These are phyloP conservation scores for Drosophila neocordata DNA, from an alignment of 1,140 invertebrate species.

Conservation along the genomic window DNA sequence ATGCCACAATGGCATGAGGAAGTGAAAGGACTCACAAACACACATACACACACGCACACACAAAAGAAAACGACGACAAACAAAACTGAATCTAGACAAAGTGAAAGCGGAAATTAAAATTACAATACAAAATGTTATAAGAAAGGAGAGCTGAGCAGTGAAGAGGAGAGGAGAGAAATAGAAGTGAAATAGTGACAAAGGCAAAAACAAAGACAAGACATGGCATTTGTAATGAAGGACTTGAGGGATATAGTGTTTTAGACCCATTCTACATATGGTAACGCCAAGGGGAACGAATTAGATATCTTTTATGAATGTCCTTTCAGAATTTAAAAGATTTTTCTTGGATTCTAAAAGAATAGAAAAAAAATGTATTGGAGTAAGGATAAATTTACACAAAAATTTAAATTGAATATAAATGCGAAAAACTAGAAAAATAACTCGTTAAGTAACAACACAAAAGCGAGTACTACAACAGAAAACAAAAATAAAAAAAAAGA, in stretches of 20 bases:
- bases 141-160: not conserved
- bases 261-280: not conserved
- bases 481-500: not conserved
- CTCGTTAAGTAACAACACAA: not conserved
- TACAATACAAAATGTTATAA: conserved; percentile 65
- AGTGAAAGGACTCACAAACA: conserved; percentile 22
- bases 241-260: conserved; percentile 15
- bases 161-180: not conserved
- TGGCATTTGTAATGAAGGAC: conserved; percentile 64
- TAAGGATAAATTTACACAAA: not conserved
- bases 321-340: not conserved
- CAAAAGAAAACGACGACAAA: conserved; percentile 45
- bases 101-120: conserved; percentile 81
- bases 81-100: conserved; percentile 76
- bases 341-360: not conserved
- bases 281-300: not conserved
- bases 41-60: not conserved
- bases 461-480: not conserved
- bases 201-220: conserved; percentile 39
- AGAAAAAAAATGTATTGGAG: not conserved
- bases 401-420: not conserved
- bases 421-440: not conserved
- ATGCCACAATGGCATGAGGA: conserved; percentile 41
- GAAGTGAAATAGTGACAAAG: conserved; percentile 18
- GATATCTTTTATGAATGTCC: not conserved